A percentile compares a stretch with the other conserved stretches of the same genome.
Evolutionary conservation across 2,797 vertebrate genomes (phyloP).

Genomic region (Borostomias antarcticus): DNA sequence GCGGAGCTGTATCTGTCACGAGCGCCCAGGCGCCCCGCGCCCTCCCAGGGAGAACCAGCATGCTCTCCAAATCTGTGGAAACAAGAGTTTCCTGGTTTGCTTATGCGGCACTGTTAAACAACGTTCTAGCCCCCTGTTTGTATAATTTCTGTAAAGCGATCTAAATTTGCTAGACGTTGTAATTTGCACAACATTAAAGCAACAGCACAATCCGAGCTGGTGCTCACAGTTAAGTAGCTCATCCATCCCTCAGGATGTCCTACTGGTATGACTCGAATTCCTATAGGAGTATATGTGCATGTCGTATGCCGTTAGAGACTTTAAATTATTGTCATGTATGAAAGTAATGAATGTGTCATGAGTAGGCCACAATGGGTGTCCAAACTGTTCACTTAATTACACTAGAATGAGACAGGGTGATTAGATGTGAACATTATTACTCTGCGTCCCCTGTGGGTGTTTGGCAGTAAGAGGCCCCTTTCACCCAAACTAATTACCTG

Average conservation of each 20-base stretch:
- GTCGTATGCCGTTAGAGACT: no score
- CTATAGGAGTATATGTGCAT: no score
- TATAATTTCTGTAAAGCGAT: no score
- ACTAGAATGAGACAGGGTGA: no score
- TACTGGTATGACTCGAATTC: no score
- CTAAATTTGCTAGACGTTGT: background rate
- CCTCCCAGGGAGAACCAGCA: background rate
- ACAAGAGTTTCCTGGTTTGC: background rate
- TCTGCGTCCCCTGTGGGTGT: slow-evolving; percentile 46
- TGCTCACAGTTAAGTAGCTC: background rate
- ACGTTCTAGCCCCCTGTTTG: no score
- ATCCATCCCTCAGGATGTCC: no score
- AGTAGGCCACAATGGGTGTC: no score
- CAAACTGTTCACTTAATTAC: no score
- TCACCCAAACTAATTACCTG: slow-evolving; percentile 54
- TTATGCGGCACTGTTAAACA: background rate
- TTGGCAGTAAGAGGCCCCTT: slow-evolving; percentile 42
- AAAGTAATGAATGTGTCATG: no score
- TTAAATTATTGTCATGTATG: no score
- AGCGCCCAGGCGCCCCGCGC: background rate
- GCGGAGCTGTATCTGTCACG: background rate
- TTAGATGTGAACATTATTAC: slow-evolving; percentile 31
- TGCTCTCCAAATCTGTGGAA: background rate
- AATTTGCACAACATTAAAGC: no score
- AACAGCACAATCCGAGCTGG: background rate